A percentile compares a stretch with the other conserved stretches of the same genome.
Evolutionary conservation across 2,888 invertebrate species (phyloP).

Genomic region (Eulithis testata): DNA sequence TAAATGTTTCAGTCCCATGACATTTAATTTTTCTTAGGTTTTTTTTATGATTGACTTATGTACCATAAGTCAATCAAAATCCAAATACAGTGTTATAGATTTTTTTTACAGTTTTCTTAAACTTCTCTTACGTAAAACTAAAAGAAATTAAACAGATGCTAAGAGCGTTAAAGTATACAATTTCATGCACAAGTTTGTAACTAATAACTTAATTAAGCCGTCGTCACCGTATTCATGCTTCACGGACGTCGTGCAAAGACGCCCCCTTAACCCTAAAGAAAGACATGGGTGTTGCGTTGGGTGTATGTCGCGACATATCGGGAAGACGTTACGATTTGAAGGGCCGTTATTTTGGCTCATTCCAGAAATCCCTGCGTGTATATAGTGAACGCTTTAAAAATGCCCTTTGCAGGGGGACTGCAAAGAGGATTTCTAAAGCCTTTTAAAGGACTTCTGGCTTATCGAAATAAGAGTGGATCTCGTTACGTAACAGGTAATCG

Average conservation of each 20-base stretch:
- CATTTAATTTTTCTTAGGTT: no score
- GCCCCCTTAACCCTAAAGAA: conserved; percentile 20
- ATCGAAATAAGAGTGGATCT: conserved; percentile 17
- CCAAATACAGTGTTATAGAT: no score
- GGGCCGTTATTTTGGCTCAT: conserved; percentile 48
- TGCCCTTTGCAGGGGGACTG: no score
- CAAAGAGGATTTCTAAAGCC: no score
- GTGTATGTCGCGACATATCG: conserved; percentile 27
- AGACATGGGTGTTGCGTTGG: no score
- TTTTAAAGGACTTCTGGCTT: background rate
- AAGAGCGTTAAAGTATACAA: background rate
- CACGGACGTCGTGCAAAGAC: conserved; percentile 33
- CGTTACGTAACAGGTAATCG: conserved; percentile 25
- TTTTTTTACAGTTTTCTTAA: no score
- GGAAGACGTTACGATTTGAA: conserved; percentile 40
- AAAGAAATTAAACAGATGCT: background rate
- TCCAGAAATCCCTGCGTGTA: conserved; percentile 20
- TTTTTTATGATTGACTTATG: no score
- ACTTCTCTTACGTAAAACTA: no score
- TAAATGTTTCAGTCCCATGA: no score
- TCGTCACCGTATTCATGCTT: background rate
- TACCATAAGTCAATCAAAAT: no score
- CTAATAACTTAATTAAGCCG: background rate
- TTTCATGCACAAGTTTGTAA: background rate
- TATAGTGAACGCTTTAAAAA: no score